Percentiles rank a stretch among this genome's conserved stretches.
phyloP scores from a whole-genome alignment of 2,888 invertebrate genomes.

The Muscina levida region DNA sequence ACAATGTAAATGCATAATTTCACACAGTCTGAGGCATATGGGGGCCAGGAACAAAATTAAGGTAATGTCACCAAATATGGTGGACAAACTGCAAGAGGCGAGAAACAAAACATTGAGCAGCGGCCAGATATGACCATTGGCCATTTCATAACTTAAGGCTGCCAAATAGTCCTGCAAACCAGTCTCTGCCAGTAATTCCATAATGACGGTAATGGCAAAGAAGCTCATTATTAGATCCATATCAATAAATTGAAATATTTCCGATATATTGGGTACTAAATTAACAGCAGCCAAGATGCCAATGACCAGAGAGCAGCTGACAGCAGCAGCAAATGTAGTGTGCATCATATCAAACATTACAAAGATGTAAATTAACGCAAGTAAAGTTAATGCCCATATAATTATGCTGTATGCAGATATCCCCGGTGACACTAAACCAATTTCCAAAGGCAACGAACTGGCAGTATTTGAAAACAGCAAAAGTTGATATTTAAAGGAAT shows the following conservation, averaged over 20 bases:
- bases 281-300: constrained; percentile 54
- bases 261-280: constrained; percentile 48
- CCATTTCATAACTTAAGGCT: constrained; percentile 56
- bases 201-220: constrained; percentile 63
- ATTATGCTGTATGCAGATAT: constrained; percentile 40
- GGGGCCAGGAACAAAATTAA: constrained; percentile 64
- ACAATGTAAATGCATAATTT: constrained; percentile 67
- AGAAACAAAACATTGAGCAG: constrained; percentile 58
- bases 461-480: constrained; percentile 48
- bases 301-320: constrained; percentile 59
- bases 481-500: constrained; percentile 37
- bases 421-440: constrained; percentile 41
- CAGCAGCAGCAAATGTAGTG: constrained; percentile 60
- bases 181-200: constrained; percentile 62
- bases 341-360: constrained; percentile 58
- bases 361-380: constrained; percentile 50
- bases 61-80: constrained; percentile 59
- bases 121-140: constrained; percentile 69
- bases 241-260: constrained; percentile 61
- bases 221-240: constrained; percentile 62
- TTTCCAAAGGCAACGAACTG: constrained; percentile 50
- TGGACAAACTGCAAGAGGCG: constrained; percentile 14
- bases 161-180: constrained; percentile 66
- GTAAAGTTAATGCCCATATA: constrained; percentile 28
- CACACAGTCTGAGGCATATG: constrained; percentile 65